Evolutionary conservation across 1,140 invertebrate species (phyloP), one percentile per base, ranked within the genome.

Genomic region (Panulirus ornatus): DNA sequence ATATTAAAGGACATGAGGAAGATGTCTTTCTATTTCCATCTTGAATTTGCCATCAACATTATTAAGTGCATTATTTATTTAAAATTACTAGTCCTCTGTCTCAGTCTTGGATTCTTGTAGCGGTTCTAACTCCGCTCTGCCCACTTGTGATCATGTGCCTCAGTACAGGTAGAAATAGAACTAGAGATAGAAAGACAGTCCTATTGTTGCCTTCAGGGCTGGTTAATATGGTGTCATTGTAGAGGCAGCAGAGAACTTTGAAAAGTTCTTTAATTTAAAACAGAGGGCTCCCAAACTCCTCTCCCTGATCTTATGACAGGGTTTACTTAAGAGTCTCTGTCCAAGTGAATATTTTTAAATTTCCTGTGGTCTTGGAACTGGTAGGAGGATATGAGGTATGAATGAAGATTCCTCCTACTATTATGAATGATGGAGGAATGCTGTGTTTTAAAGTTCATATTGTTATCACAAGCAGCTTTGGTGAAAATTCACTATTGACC

Each of bases 141-240:
- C 88, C 88, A 75, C 88, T 75, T 75, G 79, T 89, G 88, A 89
- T 89, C 79, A 89, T 84, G 81, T 84, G 88, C 81, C 81, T 89
- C 88, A 84, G 84, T 88, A 86, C 84, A 42, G 73, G 85, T 88
- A 88, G 85, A 66, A 34, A 81, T 89, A 89, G 87, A 66, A 89
- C 51, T 76, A 76, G 51, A 87, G 85, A 36, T 75, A 75, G 51
- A 34, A n/a, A n/a, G 51, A 71, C 47, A 83, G 81, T 38, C 63
- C 70, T 84, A 22, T 76, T 75, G 78, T 76, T 75, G 78, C 79
- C 78, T 71, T 83, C 47, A 51, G 78, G 78, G 58, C 40, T 71
- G 78, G 63, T 36, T 70, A 16, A 30, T 66, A 30, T 76, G 44
- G 58, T 36, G 42, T 71, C 42, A 47, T 34, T 71, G 9, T n/a